Evolutionary conservation across 2,797 vertebrate species (phyloP), one percentile per base, ranked within the genome.

Genomic region (Morus bassanus): DNA sequence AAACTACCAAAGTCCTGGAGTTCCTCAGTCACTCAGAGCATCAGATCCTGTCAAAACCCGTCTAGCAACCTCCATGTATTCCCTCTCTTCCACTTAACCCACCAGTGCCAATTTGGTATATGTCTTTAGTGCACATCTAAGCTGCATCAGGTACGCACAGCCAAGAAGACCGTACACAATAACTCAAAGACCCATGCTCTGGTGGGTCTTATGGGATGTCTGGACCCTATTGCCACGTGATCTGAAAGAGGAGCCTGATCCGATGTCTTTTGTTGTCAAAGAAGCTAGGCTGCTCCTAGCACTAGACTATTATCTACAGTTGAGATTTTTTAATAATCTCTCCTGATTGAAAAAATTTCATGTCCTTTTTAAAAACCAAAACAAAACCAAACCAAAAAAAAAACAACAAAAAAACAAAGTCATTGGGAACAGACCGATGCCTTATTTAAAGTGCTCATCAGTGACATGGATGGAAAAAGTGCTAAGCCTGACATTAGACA

Each of bases 341-440:
- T 86, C 28, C 60, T 54, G 12, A 18, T 6, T 60, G 35, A 70
- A 86, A 69, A 6, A 16, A 9, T 65, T 64, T 53, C 9, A 12
- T 53, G 17, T 35, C 43, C 33, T 51, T 17, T 60, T 80, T 72
- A 28, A 80, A 75, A 67, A 35, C 2, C 18, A 41, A 73, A 78
- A 37, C 17, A 6, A n/a, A 82, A 17, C 7, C 3, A 68, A 48
- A 15, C 8, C 15, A 37, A 56, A 6, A 35, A 37, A 56, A 6
- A 35, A 45, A 13, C 24, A 5, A 5, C 17, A 24, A 46, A 57
- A 12, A 11, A 6, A 9, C 9, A 8, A 61, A 75, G n/a, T 37
- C 27, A 8, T 1, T 45, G 33, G 33, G 13, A 50, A 60, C 45
- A 64, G 16, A 19, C 18, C 0, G 1, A 69, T 68, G 15, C 10